phyloP scores from a whole-genome alignment of 2,797 vertebrate genomes.

The Pyrocephalus nanus region DNA sequence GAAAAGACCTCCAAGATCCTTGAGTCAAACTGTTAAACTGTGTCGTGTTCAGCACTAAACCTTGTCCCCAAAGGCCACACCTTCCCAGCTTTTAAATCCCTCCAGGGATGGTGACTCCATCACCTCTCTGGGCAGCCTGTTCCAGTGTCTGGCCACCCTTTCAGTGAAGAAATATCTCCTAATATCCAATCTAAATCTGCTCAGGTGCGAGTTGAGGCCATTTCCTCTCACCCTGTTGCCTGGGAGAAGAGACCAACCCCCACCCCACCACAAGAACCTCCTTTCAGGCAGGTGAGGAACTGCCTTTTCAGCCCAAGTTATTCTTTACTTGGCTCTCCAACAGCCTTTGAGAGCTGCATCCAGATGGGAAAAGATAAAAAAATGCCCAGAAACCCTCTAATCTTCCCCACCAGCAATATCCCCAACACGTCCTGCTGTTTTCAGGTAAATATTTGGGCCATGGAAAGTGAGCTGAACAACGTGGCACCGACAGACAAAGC shows the following conservation, averaged over 20 bases:
- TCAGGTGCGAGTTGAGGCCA: background rate
- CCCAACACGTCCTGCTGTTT: background rate
- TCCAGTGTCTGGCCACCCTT: background rate
- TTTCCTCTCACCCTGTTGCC: rapidly evolving
- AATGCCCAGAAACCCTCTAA: background rate
- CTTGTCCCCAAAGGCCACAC: no score
- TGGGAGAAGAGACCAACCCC: background rate
- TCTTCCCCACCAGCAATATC: background rate
- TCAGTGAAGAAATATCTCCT: background rate
- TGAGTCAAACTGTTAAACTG: background rate
- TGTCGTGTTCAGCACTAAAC: background rate
- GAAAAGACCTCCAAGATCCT: background rate
- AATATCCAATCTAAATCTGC: background rate
- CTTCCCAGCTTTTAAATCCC: background rate
- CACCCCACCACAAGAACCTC: rapidly evolving
- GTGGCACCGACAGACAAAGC: background rate
- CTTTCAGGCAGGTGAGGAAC: background rate
- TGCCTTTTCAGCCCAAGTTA: background rate
- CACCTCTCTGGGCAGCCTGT: background rate
- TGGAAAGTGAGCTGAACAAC: background rate
- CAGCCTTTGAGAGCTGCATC: background rate
- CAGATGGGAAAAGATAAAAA: background rate
- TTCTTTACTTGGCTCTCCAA: background rate
- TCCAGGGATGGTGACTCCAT: background rate
- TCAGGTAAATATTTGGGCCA: background rate